Conservation (phyloP, 2,797 vertebrate genomes). For the Ctenosaura bakeri region DNA sequence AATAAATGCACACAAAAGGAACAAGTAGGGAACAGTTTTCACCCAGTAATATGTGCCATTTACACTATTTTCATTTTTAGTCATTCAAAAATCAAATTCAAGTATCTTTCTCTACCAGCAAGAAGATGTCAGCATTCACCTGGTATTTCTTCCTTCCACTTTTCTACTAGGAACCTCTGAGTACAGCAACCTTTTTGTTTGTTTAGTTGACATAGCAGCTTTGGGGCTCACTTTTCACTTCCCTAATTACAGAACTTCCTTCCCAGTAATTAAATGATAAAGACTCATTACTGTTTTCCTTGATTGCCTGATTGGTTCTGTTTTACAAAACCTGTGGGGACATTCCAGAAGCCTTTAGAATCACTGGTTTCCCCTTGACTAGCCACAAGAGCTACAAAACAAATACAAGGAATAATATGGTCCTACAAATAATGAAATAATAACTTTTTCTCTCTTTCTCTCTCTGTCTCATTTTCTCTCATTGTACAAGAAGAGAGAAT, state of each 20-base stretch:
- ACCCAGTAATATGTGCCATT: neutral
- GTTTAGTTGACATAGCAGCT: slow-evolving; percentile 4
- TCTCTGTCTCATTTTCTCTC: neutral
- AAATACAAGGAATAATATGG: neutral
- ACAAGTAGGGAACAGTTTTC: neutral
- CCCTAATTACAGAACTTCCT: slow-evolving; percentile 44
- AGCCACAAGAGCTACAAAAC: slow-evolving; percentile 41
- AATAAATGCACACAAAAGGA: neutral
- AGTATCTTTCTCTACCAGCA: neutral
- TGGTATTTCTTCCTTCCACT: neutral
- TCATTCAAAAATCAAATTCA: slow-evolving; percentile 1
- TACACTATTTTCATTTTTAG: slow-evolving; percentile 11
- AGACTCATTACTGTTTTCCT: slow-evolving; percentile 55
- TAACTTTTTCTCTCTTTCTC: neutral
- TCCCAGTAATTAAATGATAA: slow-evolving; percentile 52
- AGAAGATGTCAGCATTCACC: slow-evolving; percentile 26
- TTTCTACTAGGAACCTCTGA: neutral
- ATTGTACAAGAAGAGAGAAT: neutral
- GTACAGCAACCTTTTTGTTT: neutral
- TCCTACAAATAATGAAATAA: slow-evolving; percentile 46
- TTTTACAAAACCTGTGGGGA: slow-evolving; percentile 53
- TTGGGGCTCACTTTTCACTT: slow-evolving; percentile 32
- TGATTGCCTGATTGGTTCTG: slow-evolving; percentile 50
- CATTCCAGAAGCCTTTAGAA: slow-evolving; percentile 40
- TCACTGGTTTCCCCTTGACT: neutral